phyloP scores from a whole-genome alignment of 1,140 invertebrate genomes.

The Adelges cooleyi region DNA sequence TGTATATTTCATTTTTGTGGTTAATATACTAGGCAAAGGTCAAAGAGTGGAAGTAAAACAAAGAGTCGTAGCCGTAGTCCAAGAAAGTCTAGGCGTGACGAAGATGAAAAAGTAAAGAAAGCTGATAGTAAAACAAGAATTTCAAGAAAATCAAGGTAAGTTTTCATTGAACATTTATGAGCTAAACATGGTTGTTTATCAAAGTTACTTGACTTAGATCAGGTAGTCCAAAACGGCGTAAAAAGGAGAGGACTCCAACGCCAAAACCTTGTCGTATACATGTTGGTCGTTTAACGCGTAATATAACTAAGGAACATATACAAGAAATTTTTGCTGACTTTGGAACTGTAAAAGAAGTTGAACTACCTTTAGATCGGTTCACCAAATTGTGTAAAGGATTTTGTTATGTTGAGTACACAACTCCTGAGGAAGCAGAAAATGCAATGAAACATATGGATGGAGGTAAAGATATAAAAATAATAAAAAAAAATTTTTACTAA shows the following conservation, averaged over 20 bases:
- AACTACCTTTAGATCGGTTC: constrained; percentile 75
- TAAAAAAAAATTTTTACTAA: constrained; percentile 3
- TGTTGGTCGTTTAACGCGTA: constrained; percentile 79
- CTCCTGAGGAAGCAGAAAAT: constrained; percentile 89
- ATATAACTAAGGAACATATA: constrained; percentile 87
- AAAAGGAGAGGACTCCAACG: constrained; percentile 67
- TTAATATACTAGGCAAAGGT: constrained; percentile 23
- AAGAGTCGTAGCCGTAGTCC: constrained; percentile 35
- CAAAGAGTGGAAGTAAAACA: constrained; percentile 28
- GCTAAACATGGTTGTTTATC: constrained; percentile 19
- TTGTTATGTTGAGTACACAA: constrained; percentile 90
- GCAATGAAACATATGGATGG: constrained; percentile 99
- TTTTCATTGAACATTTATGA: constrained; percentile 2
- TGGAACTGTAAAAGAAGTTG: constrained; percentile 78
- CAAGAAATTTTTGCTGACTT: constrained; percentile 90
- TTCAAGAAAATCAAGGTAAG: constrained; percentile 41
- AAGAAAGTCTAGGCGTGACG: constrained; percentile 34
- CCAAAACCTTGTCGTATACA: constrained; percentile 83
- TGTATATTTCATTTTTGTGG: background rate
- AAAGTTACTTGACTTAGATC: constrained; percentile 40
- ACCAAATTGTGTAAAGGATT: constrained; percentile 81
- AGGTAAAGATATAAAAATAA: constrained; percentile 42
- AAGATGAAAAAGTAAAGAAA: constrained; percentile 42
- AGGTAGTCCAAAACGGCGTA: constrained; percentile 44
- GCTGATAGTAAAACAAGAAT: constrained; percentile 39